phyloP scores from a whole-genome alignment of 2,797 vertebrate species.

The Aphelocoma californica region DNA sequence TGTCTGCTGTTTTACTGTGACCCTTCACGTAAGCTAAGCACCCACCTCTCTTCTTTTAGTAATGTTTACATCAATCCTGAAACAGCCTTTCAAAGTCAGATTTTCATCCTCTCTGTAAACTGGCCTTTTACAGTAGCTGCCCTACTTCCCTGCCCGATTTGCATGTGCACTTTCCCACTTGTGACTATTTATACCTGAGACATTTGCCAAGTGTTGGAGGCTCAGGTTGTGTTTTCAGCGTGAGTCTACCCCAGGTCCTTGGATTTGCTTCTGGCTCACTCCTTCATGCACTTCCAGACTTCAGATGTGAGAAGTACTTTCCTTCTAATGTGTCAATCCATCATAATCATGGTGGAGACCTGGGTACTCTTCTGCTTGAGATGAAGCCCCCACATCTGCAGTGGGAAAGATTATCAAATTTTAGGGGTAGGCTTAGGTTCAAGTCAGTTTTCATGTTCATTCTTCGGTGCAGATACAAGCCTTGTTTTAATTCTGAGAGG shows the following conservation, averaged over 20 bases:
- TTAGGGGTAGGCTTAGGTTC: neutral
- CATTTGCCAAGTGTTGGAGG: neutral
- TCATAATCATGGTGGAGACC: fast-evolving
- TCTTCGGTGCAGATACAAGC: neutral
- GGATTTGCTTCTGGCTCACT: neutral
- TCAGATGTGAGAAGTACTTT: fast-evolving
- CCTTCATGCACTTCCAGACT: neutral
- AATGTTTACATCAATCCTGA: neutral
- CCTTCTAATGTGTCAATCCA: fast-evolving
- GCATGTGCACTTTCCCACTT: neutral
- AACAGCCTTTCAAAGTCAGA: neutral
- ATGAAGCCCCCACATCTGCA: neutral
- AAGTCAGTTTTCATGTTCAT: neutral
- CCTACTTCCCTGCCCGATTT: neutral
- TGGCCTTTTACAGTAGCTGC: neutral
- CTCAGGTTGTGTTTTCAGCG: neutral
- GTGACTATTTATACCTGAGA: neutral
- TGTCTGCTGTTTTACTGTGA: neutral
- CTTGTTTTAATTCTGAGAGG: neutral
- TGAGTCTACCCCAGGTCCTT: neutral
- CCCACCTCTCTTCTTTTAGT: neutral
- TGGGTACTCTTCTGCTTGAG: neutral
- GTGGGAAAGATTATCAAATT: neutral
- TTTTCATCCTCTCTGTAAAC: neutral
- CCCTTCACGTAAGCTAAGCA: neutral